Conservation (phyloP, 2,888 invertebrate species). For the Timema podura region DNA sequence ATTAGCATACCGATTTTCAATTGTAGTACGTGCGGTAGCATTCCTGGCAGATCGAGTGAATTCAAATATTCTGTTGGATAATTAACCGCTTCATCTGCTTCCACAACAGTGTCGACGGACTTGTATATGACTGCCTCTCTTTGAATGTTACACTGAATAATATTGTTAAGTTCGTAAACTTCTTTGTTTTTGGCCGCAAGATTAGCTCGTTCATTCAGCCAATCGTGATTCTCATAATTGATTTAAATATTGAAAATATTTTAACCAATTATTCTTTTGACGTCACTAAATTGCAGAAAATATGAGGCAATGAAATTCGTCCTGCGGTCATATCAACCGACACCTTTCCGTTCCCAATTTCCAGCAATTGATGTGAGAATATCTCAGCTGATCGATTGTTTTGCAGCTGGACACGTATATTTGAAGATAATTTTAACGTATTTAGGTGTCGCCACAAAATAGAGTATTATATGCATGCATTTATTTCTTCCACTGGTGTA, state of each 20-base stretch:
- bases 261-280: conserved; percentile 18
- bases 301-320: conserved; percentile 12
- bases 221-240: conserved; percentile 15
- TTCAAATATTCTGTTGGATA: conserved; percentile 35
- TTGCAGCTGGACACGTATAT: neutral
- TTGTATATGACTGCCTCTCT: conserved; percentile 16
- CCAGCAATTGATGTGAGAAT: too few species aligned
- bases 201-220: conserved; percentile 17
- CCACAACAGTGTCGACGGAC: conserved; percentile 24
- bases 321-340: conserved; percentile 11
- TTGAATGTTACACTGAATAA: conserved; percentile 21
- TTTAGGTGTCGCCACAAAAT: too few species aligned
- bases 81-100: conserved; percentile 21
- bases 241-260: conserved; percentile 18
- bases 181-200: conserved; percentile 9
- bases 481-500: conserved; percentile 19
- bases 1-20: conserved; percentile 34
- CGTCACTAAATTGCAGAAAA: conserved; percentile 13
- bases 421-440: too few species aligned
- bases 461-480: too few species aligned
- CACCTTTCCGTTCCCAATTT: neutral
- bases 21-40: conserved; percentile 20
- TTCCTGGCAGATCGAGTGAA: conserved; percentile 32
- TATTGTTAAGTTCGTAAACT: conserved; percentile 9
- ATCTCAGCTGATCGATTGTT: too few species aligned